phyloP scores from a whole-genome alignment of 2,113 vertebrate species.

The Nothobranchius furzeri region DNA sequence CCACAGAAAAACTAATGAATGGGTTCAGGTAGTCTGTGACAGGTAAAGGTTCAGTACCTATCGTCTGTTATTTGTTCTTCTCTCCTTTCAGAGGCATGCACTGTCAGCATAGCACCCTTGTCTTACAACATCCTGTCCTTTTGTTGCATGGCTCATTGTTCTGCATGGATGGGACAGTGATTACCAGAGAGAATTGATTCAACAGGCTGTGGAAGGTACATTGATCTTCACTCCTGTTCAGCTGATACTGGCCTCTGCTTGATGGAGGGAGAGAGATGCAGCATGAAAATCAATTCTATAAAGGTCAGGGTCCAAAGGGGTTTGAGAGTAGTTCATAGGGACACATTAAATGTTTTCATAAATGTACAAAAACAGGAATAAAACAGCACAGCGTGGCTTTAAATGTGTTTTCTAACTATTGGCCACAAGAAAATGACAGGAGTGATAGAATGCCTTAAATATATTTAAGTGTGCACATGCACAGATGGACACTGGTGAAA shows the following conservation, averaged over 20 bases:
- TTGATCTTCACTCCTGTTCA: slow-evolving; percentile 64
- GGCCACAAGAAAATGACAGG: not conserved
- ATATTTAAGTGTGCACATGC: not conserved
- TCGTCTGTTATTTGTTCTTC: not conserved
- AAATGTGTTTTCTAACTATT: too few species aligned
- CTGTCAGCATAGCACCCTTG: not conserved
- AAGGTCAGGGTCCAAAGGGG: slow-evolving; percentile 41
- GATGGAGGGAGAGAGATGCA: slow-evolving; percentile 25
- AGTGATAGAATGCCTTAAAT: not conserved
- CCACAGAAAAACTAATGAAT: slow-evolving; percentile 16
- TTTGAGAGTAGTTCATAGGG: slow-evolving; percentile 15
- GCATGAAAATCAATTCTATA: slow-evolving; percentile 40
- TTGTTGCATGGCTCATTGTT: slow-evolving; percentile 32
- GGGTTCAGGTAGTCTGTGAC: not conserved
- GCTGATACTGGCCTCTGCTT: slow-evolving; percentile 53
- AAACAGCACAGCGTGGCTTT: too few species aligned
- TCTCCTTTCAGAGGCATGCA: not conserved
- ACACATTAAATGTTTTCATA: not conserved
- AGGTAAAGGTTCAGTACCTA: not conserved
- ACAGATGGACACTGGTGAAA: slow-evolving; percentile 41
- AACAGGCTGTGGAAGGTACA: slow-evolving; percentile 43
- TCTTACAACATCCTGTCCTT: not conserved
- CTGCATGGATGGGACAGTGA: slow-evolving; percentile 51
- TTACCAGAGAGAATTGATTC: slow-evolving; percentile 63
- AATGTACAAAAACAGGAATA: too few species aligned